Evolutionary conservation across 2,888 invertebrate genomes (phyloP).

Genomic region (Mystacides longicornis): DNA sequence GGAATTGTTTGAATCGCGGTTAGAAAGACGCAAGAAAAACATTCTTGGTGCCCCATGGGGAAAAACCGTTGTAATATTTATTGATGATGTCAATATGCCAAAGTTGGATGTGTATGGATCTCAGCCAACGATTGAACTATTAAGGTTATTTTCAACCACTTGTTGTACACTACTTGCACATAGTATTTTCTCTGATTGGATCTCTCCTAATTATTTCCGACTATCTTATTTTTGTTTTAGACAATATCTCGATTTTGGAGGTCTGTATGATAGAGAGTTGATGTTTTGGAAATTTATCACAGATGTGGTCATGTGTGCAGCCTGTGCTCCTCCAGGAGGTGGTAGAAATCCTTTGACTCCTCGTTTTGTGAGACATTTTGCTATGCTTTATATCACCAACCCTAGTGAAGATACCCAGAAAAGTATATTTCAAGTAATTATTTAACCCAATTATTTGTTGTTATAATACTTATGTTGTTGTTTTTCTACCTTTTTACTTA

Average conservation of each 20-base stretch:
- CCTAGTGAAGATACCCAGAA: constrained; percentile 71
- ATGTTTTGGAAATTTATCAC: constrained; percentile 83
- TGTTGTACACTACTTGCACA: too few relatives aligned
- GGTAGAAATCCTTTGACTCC: constrained; percentile 80
- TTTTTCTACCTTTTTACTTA: too few relatives aligned
- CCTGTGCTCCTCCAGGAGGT: constrained; percentile 88
- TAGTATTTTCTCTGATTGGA: too few relatives aligned
- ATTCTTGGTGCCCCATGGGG: constrained; percentile 76
- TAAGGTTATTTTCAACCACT: constrained; percentile 50
- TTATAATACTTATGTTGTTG: too few relatives aligned
- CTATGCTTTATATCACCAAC: constrained; percentile 73
- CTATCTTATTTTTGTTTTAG: constrained; percentile 33
- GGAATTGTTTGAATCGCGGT: constrained; percentile 77
- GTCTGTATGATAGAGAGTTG: constrained; percentile 81
- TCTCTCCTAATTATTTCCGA: not conserved
- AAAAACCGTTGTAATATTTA: constrained; percentile 75
- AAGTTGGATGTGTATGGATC: constrained; percentile 80
- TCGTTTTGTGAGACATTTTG: constrained; percentile 83
- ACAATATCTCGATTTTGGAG: constrained; percentile 69
- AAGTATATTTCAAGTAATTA: constrained; percentile 61
- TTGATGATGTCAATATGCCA: constrained; percentile 93
- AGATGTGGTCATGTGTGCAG: constrained; percentile 73
- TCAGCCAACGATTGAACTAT: constrained; percentile 84
- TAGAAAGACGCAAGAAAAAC: constrained; percentile 75
- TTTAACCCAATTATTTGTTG: too few relatives aligned